Evolutionary conservation across 1,140 invertebrate species (phyloP), one percentile per base, ranked within the genome.

Genomic region (Lasioglossum albipes): DNA sequence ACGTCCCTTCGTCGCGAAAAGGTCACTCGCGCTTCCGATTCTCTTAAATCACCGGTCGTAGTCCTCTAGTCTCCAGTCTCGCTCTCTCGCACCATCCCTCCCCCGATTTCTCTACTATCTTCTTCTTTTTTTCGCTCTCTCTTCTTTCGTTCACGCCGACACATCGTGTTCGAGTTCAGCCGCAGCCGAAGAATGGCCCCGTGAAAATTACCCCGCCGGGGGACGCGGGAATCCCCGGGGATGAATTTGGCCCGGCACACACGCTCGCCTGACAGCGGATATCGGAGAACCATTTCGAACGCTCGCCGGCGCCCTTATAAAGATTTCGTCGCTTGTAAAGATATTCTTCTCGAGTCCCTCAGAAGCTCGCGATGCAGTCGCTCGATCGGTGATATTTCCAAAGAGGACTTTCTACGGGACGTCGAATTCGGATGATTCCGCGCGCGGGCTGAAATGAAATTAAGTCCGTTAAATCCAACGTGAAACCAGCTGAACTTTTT

Each of bases 291-390:
- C 70, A 79, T 74, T 65, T 31, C 36, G 36, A 45, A 41, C 42
- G 69, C 36, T 59, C 45, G 36, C 5, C 65, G 77, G 22, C 57
- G 20, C 13, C 20, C 65, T 52, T 72, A 42, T 64, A 78, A 73
- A 73, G 61, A 79, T 79, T 79, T 74, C 70, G 49, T 54, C 76
- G 41, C 69, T 73, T 79, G 69, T 73, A 65, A 73, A 65, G 69
- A 31, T 72, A 78, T 78, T 72, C 42, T 36, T 27, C 66, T 16
- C 7, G 31, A n/a, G 7, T 27, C 9, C 22, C 6, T n/a, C 20
- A 2, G 42, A 49, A 49, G 22, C 20, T 22, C 42, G 20, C 20
- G 42, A 49, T 49, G n/a, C 66, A 22, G 42, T 22, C 41, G n/a
- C 42, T 49, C 42, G n/a, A 68, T 13, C n/a, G 20, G 20, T 16